Evolutionary conservation across 2,888 invertebrate species (phyloP).

Genomic region (Labia minor): DNA sequence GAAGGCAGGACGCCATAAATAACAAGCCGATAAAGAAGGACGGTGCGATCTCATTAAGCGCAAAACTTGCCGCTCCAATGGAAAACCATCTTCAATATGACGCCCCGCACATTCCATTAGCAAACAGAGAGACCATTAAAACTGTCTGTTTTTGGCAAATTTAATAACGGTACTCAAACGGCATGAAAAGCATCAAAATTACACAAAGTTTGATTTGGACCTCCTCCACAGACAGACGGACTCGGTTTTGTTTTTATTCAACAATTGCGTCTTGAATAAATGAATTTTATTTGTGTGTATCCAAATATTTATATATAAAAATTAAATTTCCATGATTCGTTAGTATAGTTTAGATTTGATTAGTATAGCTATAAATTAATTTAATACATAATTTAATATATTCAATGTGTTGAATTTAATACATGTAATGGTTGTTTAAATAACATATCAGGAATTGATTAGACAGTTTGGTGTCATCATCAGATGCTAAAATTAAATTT

Average conservation of each 20-base stretch:
- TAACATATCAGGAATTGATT: too few species aligned
- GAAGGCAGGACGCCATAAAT: conserved; percentile 8
- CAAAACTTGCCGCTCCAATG: conserved; percentile 2
- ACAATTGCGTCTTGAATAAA: background rate
- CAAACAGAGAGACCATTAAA: conserved; percentile 13
- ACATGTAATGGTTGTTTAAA: too few species aligned
- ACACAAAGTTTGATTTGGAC: background rate
- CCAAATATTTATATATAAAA: too few species aligned
- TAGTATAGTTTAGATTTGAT: too few species aligned
- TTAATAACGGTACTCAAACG: background rate
- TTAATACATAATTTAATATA: too few species aligned
- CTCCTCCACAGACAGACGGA: too few species aligned
- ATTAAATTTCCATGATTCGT: too few species aligned
- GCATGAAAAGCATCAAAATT: background rate
- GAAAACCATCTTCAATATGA: conserved; percentile 8
- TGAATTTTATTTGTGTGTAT: too few species aligned
- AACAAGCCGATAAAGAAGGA: conserved; percentile 1
- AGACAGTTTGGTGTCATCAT: too few species aligned
- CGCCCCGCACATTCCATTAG: conserved; percentile 2
- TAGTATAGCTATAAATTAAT: too few species aligned
- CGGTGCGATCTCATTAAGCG: background rate
- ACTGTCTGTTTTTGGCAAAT: conserved; percentile 8
- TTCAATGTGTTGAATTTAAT: too few species aligned
- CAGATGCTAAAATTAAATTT: too few species aligned
- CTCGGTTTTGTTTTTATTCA: background rate